Evolutionary conservation across 2,797 vertebrate genomes (phyloP), one percentile per base, ranked within the genome.

Genomic region (Acipenser oxyrinchus): DNA sequence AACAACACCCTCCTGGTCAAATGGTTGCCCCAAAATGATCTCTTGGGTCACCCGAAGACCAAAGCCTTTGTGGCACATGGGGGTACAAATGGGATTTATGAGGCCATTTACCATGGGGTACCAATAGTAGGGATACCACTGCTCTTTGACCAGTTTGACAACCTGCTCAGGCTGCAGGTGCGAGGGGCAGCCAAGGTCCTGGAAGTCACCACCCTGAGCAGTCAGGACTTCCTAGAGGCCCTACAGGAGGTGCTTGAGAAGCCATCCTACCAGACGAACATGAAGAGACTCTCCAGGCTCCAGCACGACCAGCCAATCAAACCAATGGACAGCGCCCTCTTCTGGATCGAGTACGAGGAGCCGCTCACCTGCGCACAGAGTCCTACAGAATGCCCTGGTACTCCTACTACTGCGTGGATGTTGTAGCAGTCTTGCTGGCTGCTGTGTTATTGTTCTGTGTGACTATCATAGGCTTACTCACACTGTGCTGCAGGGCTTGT

Each of bases 11-110:
- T 67, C 6, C 11, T 64, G 55, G 49, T 71, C 23, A 48, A 55
- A 6, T 71, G 69, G 69, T 50, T 71, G 53, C 69, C 69, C 13
- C 69, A 71, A 51, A 71, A 64, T 60, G 69, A 71, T 8, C 60
- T 71, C 50, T 51, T 71, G 51, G 55, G 65, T 11, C 69, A 71
- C 13, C 60, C 65, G 5, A 68, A 67, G 53, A 71, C 66, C 18
- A 63, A 37, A 53, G 69, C 10, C 8, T 68, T 71, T 65, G 66
- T 71, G 48, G 15, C 62, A 49, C 48, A 65, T 55, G 23, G 23
- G 23, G 23, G 23, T 6, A 55, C 52, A 10, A 62, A 62, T 52
- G 66, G 66, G 10, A n/a, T 71, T 18, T 67, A 71, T 12, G 69
- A 71, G 61, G 69, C 69, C 50, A 71, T 68, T 59, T 68, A 64